These are phyloP conservation scores for Sphaeridia pumilis DNA, from an alignment of 2,888 invertebrate genomes.

Conservation along the genomic window DNA sequence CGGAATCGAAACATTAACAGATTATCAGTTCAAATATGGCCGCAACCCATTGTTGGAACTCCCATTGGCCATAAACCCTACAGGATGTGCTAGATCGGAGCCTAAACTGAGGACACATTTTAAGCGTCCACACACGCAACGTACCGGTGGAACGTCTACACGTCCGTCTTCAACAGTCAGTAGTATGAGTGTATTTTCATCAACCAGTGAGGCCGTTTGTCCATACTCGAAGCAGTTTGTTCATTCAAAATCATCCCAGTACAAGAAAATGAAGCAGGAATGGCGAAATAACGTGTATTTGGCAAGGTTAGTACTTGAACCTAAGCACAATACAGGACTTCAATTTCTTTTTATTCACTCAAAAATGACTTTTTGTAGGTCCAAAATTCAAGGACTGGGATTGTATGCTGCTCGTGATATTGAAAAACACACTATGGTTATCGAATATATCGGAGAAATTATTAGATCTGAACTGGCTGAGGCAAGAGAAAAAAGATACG, in stretches of 20 bases:
- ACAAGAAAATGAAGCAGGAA: slow-evolving; percentile 97
- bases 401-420: slow-evolving; percentile 93
- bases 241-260: slow-evolving; percentile 96
- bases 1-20: slow-evolving; percentile 86
- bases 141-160: slow-evolving; percentile 50
- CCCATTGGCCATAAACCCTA: slow-evolving; percentile 93
- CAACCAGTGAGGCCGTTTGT: slow-evolving; percentile 63
- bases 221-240: slow-evolving; percentile 97
- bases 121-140: slow-evolving; percentile 69
- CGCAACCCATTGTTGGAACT: slow-evolving; percentile 89
- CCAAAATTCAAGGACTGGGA: slow-evolving; percentile 91
- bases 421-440: slow-evolving; percentile 99
- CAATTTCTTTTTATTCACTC: no score
- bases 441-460: slow-evolving; percentile 98
- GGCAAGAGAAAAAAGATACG: slow-evolving; percentile 88
- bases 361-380: slow-evolving; percentile 50
- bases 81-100: slow-evolving; percentile 94
- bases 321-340: no score
- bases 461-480: slow-evolving; percentile 94
- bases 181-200: slow-evolving; percentile 37
- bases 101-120: slow-evolving; percentile 63
- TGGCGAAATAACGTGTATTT: slow-evolving; percentile 97
- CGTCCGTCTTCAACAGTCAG: slow-evolving; percentile 34
- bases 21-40: slow-evolving; percentile 96
- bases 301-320: slow-evolving; percentile 62